Conservation (phyloP, 2,888 invertebrate species). For the Digitonthophagus gazella region DNA sequence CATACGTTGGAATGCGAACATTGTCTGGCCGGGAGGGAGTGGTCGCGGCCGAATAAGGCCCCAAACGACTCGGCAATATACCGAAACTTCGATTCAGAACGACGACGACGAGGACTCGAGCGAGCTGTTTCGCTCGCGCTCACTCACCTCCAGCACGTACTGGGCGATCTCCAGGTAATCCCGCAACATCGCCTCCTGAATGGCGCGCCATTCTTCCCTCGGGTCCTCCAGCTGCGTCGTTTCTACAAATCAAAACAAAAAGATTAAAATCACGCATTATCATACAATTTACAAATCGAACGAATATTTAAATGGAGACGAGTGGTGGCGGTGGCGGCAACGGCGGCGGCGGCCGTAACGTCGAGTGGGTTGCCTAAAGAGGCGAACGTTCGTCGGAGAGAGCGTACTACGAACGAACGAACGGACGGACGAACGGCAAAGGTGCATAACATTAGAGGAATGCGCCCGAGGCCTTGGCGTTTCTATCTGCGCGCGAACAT, state of each 20-base stretch:
- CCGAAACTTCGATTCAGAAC: neutral
- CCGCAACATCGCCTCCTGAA: conserved; percentile 95
- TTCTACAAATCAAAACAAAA: conserved; percentile 60
- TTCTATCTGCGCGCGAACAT: neutral
- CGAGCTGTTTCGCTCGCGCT: neutral
- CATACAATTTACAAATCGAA: too few species aligned
- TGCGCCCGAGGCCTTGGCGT: neutral
- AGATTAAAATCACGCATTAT: neutral
- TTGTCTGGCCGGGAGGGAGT: conserved; percentile 1
- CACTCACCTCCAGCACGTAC: conserved; percentile 83
- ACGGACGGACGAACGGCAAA: neutral
- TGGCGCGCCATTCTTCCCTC: conserved; percentile 91
- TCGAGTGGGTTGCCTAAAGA: neutral
- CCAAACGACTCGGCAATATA: neutral
- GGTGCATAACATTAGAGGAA: neutral
- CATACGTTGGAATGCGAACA: conserved; percentile 3
- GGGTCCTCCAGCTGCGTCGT: conserved; percentile 96
- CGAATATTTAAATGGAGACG: neutral
- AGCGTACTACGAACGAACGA: too few species aligned
- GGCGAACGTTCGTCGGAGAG: too few species aligned
- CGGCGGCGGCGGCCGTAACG: too few species aligned
- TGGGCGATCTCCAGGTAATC: conserved; percentile 95
- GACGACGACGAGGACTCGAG: neutral
- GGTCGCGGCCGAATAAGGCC: neutral
- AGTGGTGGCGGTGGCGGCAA: too few species aligned